Conservation (phyloP, 2,888 invertebrate species). For the Caradrina clavipalpis region DNA sequence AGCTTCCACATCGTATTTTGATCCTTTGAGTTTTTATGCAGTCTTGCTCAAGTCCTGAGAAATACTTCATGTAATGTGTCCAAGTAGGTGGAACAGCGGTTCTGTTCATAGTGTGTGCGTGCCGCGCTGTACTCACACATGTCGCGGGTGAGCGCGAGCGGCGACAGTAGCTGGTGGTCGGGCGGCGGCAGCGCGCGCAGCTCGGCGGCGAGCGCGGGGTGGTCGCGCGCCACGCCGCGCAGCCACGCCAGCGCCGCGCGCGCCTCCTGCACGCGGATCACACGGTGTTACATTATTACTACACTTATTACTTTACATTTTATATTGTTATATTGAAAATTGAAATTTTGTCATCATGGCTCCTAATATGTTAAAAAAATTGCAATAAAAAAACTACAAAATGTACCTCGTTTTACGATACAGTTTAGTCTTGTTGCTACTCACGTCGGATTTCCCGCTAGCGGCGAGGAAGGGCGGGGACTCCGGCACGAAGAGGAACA, state of each 20-base stretch:
- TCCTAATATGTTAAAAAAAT: neutral
- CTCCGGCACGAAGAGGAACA: conserved; percentile 77
- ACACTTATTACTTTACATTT: too few relatives aligned
- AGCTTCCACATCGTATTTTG: too few relatives aligned
- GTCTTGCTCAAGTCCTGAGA: too few relatives aligned
- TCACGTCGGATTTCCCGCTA: conserved; percentile 72
- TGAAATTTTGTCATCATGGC: too few relatives aligned
- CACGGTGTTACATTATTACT: too few relatives aligned
- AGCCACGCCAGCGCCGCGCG: conserved; percentile 76
- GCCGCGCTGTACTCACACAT: conserved; percentile 69
- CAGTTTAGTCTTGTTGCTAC: neutral
- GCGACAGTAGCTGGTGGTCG: conserved; percentile 60
- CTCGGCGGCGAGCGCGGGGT: conserved; percentile 66
- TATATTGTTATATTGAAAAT: too few relatives aligned
- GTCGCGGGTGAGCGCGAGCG: conserved; percentile 69
- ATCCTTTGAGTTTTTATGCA: too few relatives aligned
- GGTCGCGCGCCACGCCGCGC: conserved; percentile 66
- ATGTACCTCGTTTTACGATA: too few relatives aligned
- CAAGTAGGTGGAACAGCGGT: neutral
- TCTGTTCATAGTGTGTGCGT: too few relatives aligned
- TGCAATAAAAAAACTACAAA: neutral
- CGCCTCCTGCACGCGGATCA: conserved; percentile 80
- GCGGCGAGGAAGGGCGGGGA: conserved; percentile 82
- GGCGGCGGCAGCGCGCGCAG: conserved; percentile 72
- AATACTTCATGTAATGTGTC: too few relatives aligned